A percentile compares a stretch with the other conserved stretches of the same genome.
phyloP scores from a whole-genome alignment of 2,797 vertebrate species.

The Hypotaenidia philippensis region DNA sequence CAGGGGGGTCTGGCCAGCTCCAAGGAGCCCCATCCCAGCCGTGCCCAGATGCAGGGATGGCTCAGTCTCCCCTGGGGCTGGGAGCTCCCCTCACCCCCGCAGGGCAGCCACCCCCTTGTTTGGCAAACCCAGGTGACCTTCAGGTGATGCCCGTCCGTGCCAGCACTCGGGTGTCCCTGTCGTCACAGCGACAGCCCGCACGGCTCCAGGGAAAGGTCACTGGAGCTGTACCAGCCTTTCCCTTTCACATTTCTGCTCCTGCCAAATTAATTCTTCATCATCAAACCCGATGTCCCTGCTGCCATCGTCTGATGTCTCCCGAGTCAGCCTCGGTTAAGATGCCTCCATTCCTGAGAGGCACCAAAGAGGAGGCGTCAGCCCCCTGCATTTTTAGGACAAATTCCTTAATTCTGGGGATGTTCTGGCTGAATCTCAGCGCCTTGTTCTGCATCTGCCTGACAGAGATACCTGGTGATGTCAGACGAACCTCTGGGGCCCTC shows the following conservation, averaged over 20 bases:
- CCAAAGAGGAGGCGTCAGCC: not conserved
- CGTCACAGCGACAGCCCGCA: not conserved
- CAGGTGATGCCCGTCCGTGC: not conserved
- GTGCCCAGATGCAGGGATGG: accelerated
- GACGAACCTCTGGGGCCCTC: slow-evolving; percentile 51
- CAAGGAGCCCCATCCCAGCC: not conserved
- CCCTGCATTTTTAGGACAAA: not conserved
- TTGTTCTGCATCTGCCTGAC: slow-evolving; percentile 58
- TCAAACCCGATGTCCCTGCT: not conserved
- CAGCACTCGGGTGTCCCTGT: not conserved
- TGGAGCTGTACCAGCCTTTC: slow-evolving; percentile 23
- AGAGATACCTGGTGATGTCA: slow-evolving; percentile 67
- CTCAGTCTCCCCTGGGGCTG: not conserved
- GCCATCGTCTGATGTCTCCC: not conserved
- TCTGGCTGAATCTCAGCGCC: not conserved
- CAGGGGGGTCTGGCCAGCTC: not conserved
- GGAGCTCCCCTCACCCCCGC: not conserved
- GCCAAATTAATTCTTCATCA: slow-evolving; percentile 30
- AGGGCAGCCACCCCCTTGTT: not conserved
- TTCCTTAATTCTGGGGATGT: not conserved
- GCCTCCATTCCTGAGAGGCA: not conserved
- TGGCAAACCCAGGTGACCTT: not conserved
- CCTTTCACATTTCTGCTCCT: slow-evolving; percentile 42
- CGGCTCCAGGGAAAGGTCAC: slow-evolving; percentile 49
- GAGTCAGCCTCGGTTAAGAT: not conserved